Evolutionary conservation across 2,888 invertebrate genomes (phyloP), one percentile per base, ranked within the genome.

Genomic region (Autographa pulchrina): DNA sequence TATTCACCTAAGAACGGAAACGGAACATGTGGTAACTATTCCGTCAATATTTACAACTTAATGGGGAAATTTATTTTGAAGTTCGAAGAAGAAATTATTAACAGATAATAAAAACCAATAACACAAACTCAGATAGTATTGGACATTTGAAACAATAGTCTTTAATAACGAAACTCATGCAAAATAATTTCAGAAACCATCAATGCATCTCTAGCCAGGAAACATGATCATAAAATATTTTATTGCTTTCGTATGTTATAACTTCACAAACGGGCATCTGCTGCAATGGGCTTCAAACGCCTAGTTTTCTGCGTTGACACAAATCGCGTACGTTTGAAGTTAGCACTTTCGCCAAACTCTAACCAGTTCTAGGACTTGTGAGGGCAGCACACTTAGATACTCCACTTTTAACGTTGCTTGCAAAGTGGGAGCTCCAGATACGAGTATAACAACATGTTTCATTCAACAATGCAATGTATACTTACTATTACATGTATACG

Each of bases 21-120:
- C 80, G 79, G 72, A 79, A 84, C 86, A 87, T 78, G 81, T 88
- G 85, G 83, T 75, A 76, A 81, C 86, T 72, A 86, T 87, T 70
- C 71, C 66, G 70, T 69, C 68, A 72, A 72, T 61, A 63, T 16
- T 62, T 73, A 48, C 54, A 69, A 59, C 31, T 72, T 32, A 71
- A 69, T 25, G 60, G 41, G 20, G 54, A 54, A 56, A 63, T 63
- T 32, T 31, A 41, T 54, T 62, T 48, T 71, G 31, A 31, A 54
- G 59, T 54, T 65, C 56, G 31, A 16, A 56, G 48, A 25, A 11
- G 52, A 62, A 76, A 72, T 63, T 20, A 38, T 41, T 41, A 9
- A 54, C 16, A 63, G 14, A 31, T 65, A 54, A 35, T 32, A n/a
- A 68, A 72, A 58, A 25, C 9, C 38, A 41, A 61, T 11, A 25